Evolutionary conservation across 2,797 vertebrate species (phyloP), one percentile per base, ranked within the genome.

Genomic region (Hephaestus fuliginosus): DNA sequence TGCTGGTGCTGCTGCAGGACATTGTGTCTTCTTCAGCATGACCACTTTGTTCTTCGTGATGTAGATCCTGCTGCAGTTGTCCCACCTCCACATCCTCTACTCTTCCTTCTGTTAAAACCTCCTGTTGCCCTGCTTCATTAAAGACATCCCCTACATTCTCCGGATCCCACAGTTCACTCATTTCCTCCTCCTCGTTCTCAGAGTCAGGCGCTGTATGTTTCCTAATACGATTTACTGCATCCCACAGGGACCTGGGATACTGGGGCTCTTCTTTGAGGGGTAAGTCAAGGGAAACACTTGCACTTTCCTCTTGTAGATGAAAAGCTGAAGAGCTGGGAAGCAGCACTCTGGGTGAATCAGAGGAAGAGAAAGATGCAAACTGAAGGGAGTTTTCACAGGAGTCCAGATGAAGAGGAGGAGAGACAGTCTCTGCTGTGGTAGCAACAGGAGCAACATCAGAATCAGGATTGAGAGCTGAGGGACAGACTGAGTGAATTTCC

Each of bases 191-290:
- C 48, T 99, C 98, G 0, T 96, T 97, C 86, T 99, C 98, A 0
- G 98, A 99, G 89, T 98, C 97, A 0, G 98, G 98, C 0, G 98
- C 97, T 0, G 98, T 99, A 90, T 98, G 97, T 56, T 96, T 97
- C 30, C 97, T 96, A 79, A 98, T 98, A 80, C 97, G 96, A 69
- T 94, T 97, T 65, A 98, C 96, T 0, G 96, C 97, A 12, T 98
- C 97, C 62, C 96, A 93, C 75, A 99, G 89, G 0, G 96, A 96
- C 81, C 89, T 94, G 0, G 95, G 94, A 58, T 94, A 92, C 15
- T 87, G 81, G 18, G 62, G 70, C 17, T 76, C 72, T 25, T 85
- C 86, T 58, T 68, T 85, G 11, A 76, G 58, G 33, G 57, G 25
- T 4, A 53, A 39, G 14, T 86, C 82, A 12, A 48, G 52, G 46